Evolutionary conservation across 2,113 vertebrate species (phyloP).

Genomic region (Triplophysa siluroides): DNA sequence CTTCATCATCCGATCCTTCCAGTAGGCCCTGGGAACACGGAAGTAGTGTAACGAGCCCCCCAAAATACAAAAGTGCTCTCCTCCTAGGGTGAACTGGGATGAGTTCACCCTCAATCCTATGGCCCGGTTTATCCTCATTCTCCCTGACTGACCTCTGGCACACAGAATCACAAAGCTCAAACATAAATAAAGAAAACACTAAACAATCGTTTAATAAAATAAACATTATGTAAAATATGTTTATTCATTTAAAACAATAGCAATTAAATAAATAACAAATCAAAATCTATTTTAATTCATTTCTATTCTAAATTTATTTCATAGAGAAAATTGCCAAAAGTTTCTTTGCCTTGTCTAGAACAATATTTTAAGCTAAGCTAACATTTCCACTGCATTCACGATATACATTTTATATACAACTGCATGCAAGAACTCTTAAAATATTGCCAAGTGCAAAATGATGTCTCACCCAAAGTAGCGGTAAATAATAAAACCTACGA

Average conservation of each 20-base stretch:
- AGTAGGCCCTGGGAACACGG: conserved; percentile 84
- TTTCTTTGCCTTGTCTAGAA: too few species aligned
- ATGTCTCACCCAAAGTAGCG: conserved; percentile 67
- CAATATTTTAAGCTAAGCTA: too few species aligned
- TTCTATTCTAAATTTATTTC: too few species aligned
- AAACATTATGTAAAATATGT: too few species aligned
- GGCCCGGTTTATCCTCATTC: conserved; percentile 72
- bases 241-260: too few species aligned
- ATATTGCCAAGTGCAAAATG: conserved; percentile 61
- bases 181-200: neutral
- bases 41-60: conserved; percentile 91
- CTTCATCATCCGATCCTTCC: conserved; percentile 89
- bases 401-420: conserved; percentile 22
- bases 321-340: too few species aligned
- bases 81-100: conserved; percentile 81
- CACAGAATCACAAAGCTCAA: neutral
- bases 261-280: too few species aligned
- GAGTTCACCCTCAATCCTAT: conserved; percentile 74
- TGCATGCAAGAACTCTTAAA: conserved; percentile 25
- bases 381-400: neutral
- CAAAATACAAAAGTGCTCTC: conserved; percentile 78
- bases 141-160: conserved; percentile 55
- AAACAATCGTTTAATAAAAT: too few species aligned
- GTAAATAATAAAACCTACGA: conserved; percentile 67
- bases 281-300: too few species aligned